Evolutionary conservation across 2,888 invertebrate species (phyloP).

Genomic region (Carterocephalus palaemon): DNA sequence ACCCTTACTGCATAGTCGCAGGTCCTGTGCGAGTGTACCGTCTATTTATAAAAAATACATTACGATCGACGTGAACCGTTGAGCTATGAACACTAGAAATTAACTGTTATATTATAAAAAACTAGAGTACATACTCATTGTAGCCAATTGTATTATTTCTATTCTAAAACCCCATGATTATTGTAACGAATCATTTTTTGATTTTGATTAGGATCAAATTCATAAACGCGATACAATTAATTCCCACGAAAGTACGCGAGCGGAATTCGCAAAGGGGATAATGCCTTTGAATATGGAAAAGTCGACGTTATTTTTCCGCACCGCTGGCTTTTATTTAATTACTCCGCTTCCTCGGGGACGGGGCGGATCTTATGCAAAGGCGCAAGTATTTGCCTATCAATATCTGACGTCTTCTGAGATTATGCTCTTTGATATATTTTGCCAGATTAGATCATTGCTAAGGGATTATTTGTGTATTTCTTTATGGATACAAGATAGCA

Average conservation of each 20-base stretch:
- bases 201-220: not conserved
- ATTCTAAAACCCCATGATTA: not conserved
- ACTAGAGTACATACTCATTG: too few species aligned
- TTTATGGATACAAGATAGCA: too few species aligned
- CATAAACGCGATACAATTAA: not conserved
- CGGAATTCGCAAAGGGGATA: conserved; percentile 15
- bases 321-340: conserved; percentile 16
- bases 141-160: too few species aligned
- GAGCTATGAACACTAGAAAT: too few species aligned
- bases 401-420: conserved; percentile 4
- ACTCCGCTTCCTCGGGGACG: conserved; percentile 11
- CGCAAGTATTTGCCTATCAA: conserved; percentile 17
- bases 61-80: too few species aligned
- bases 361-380: conserved; percentile 13
- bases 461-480: too few species aligned
- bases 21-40: too few species aligned
- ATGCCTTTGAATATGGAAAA: conserved; percentile 26
- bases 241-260: conserved; percentile 2
- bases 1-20: too few species aligned
- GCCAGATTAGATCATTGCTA: too few species aligned
- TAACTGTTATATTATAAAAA: too few species aligned
- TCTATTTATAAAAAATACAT: too few species aligned
- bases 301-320: conserved; percentile 22
- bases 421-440: not conserved
- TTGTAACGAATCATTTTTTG: not conserved